phyloP scores from a whole-genome alignment of 2,888 invertebrate genomes.

The Spialia ferax region DNA sequence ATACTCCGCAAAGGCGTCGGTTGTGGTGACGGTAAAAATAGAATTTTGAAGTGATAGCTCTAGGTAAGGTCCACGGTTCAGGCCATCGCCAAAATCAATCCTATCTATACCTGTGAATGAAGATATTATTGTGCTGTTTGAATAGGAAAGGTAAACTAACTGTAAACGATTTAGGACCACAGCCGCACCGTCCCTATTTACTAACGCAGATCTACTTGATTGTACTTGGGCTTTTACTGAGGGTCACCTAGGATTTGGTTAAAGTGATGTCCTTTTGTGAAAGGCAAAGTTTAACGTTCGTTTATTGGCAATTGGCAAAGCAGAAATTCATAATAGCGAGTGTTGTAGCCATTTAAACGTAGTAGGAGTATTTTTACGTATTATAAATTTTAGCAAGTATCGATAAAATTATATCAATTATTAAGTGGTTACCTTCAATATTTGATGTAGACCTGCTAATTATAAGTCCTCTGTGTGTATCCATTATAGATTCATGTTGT shows the following conservation, averaged over 20 bases:
- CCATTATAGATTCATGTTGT: constrained; percentile 51
- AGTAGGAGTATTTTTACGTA: no score
- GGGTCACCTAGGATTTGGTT: no score
- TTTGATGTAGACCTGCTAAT: constrained; percentile 54
- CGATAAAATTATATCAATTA: not conserved
- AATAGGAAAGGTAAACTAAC: no score
- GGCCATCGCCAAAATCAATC: constrained; percentile 52
- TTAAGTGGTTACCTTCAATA: constrained; percentile 57
- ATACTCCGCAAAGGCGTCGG: constrained; percentile 59
- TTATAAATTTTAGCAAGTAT: no score
- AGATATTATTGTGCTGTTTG: not conserved
- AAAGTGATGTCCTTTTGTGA: no score
- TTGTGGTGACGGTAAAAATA: constrained; percentile 60
- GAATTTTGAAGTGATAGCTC: constrained; percentile 50
- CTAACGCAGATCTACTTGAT: no score
- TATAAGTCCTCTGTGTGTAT: constrained; percentile 59
- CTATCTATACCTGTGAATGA: constrained; percentile 57
- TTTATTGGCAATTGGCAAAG: no score
- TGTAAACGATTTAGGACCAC: no score
- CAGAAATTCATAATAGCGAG: no score
- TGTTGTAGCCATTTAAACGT: not conserved
- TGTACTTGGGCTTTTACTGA: no score
- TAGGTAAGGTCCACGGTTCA: constrained; percentile 64
- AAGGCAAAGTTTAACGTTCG: no score
- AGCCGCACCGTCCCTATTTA: no score